Evolutionary conservation across 2,888 invertebrate species (phyloP), one percentile per base, ranked within the genome.

Genomic region (Volucella inanis): DNA sequence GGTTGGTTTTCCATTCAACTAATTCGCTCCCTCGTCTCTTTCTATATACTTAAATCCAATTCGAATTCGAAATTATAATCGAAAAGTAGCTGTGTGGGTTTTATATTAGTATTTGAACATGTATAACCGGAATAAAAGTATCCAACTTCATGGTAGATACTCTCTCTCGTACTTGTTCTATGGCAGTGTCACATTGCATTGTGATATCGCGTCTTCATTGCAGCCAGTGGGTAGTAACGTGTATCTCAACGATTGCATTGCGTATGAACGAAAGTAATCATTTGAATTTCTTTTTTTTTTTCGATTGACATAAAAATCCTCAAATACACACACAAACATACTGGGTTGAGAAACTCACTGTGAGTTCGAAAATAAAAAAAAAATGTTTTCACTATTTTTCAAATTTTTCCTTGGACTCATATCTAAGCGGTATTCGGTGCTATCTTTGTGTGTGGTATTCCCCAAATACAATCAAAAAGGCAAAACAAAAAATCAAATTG

Each of bases 1-100:
- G 87, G 85, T 85, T 85, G 85, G 85, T 77, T 72, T 84, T 85
- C 72, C 78, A 76, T 82, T 83, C 72, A 62, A 61, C 22, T n/a
- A 18, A 18, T 22, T 22, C 8, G 67, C 55, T 68, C 76, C 67
- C 68, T 61, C 59, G 65, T 67, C 67, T 72, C 67, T 57, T 62
- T 38, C 15, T 77, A 85, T 85, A 77, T 85, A 85, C 76, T 12
- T 0, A 47, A 52, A 14, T 67, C 75, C 45, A 81, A 85, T 85
- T 85, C 85, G 85, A 85, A 81, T 77, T 85, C 85, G 85, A 85
- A 85, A n/a, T 15, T 55, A 6, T 14, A 15, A 14, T n/a, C 31
- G 31, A 31, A 31, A 31, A n/a, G n/a, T 68, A 52, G 11, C 10
- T 22, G 47, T 47, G 31, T 11, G 8, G 22, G 4, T 41, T n/a